Percentiles rank a stretch among this genome's conserved stretches.
These are phyloP conservation scores for Catocala nupta DNA, from an alignment of 2,888 invertebrate genomes.

Conservation along the genomic window DNA sequence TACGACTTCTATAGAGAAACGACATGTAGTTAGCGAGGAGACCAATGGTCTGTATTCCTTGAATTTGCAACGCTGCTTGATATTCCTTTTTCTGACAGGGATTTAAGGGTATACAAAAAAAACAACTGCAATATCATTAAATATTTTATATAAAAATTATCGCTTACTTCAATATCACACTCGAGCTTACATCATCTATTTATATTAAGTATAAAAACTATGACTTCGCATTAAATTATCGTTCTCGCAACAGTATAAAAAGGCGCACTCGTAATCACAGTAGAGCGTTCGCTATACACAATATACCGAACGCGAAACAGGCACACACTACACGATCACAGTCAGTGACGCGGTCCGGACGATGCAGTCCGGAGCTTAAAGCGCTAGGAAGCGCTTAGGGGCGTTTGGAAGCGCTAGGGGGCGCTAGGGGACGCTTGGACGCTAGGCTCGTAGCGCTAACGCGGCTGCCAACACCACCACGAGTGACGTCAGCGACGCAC, in stretches of 20 bases:
- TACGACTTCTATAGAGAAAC: too few species aligned
- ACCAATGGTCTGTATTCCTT: too few species aligned
- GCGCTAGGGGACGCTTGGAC: constrained; percentile 43
- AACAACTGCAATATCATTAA: constrained; percentile 65
- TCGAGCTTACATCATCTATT: constrained; percentile 87
- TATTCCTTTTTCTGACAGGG: too few species aligned
- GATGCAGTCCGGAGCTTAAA: constrained; percentile 15
- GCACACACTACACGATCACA: constrained; percentile 78
- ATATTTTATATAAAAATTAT: constrained; percentile 84
- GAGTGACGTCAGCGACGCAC: constrained; percentile 35
- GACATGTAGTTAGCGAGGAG: too few species aligned
- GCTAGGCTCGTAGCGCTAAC: constrained; percentile 47
- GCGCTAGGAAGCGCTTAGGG: constrained; percentile 12
- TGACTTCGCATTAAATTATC: constrained; percentile 86
- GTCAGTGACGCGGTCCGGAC: constrained; percentile 76
- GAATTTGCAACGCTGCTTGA: too few species aligned
- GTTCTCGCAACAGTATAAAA: constrained; percentile 82
- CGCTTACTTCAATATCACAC: constrained; percentile 87
- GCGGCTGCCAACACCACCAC: constrained; percentile 37
- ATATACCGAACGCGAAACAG: constrained; percentile 75
- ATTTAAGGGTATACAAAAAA: constrained; percentile 27
- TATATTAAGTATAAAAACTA: constrained; percentile 87
- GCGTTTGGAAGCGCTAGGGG: constrained; percentile 34
- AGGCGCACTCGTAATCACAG: constrained; percentile 79
- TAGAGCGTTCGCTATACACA: constrained; percentile 80